phyloP scores from a whole-genome alignment of 2,888 invertebrate genomes.

The Melipona bicolor region DNA sequence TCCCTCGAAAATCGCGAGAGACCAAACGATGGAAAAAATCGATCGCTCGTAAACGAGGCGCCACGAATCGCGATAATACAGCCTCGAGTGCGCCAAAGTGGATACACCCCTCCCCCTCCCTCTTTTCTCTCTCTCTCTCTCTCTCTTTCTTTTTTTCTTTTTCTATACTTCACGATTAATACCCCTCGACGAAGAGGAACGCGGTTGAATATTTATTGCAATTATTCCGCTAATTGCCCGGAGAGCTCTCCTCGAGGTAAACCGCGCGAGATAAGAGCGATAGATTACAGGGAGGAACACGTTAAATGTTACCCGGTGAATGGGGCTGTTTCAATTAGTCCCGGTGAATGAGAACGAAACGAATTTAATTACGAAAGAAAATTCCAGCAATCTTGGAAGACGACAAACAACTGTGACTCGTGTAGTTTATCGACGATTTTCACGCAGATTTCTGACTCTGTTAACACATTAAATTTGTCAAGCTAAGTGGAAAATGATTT shows the following conservation, averaged over 20 bases:
- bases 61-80: conserved; percentile 23
- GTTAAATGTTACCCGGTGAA: conserved; percentile 1
- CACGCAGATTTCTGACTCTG: no score
- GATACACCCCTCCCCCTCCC: not conserved
- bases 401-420: not conserved
- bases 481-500: no score
- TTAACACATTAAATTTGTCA: no score
- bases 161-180: not conserved
- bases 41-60: not conserved
- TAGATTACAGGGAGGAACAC: conserved; percentile 12
- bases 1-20: not conserved
- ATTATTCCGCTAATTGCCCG: conserved; percentile 17
- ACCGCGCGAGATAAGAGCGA: conserved; percentile 7
- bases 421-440: not conserved
- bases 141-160: not conserved
- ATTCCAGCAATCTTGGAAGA: not conserved
- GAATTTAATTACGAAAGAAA: not conserved
- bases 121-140: no score
- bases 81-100: not conserved
- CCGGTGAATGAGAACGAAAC: not conserved
- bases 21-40: not conserved
- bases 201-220: conserved; percentile 12
- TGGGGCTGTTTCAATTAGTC: not conserved
- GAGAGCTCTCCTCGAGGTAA: conserved; percentile 10
- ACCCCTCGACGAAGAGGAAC: not conserved